These are phyloP conservation scores for Ploceus nigricollis DNA, from an alignment of 2,113 vertebrate species.

Conservation along the genomic window DNA sequence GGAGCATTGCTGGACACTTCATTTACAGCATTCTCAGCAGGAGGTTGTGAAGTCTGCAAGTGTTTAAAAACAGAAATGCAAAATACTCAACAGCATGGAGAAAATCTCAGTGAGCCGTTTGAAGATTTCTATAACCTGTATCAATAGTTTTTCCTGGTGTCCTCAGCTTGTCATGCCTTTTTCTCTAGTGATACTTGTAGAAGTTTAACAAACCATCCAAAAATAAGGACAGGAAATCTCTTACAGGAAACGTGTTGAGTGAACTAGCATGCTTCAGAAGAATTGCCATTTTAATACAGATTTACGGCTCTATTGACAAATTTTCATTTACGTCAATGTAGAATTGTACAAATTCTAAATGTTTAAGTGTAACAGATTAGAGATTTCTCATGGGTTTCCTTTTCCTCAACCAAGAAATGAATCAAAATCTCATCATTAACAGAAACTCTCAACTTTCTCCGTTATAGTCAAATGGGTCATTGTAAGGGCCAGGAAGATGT, in stretches of 20 bases:
- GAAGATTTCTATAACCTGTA: neutral
- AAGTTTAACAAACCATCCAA: neutral
- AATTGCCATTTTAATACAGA: neutral
- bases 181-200: neutral
- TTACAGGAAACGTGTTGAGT: neutral
- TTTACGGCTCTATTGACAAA: neutral
- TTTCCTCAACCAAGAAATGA: neutral
- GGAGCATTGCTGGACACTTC: slow-evolving; percentile 78
- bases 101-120: neutral
- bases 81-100: neutral
- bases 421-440: neutral
- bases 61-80: neutral
- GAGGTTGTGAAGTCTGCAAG: slow-evolving; percentile 52
- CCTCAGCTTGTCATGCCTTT: neutral
- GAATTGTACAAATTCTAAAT: neutral
- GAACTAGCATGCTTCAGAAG: neutral
- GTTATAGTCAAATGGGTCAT: neutral
- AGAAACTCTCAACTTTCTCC: neutral
- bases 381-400: neutral
- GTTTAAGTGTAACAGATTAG: neutral
- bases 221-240: neutral
- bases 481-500: neutral
- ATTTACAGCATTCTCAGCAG: slow-evolving; percentile 66
- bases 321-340: neutral
- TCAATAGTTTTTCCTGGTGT: neutral